phyloP scores from a whole-genome alignment of 2,797 vertebrate species.

The Centropyge bicolor region DNA sequence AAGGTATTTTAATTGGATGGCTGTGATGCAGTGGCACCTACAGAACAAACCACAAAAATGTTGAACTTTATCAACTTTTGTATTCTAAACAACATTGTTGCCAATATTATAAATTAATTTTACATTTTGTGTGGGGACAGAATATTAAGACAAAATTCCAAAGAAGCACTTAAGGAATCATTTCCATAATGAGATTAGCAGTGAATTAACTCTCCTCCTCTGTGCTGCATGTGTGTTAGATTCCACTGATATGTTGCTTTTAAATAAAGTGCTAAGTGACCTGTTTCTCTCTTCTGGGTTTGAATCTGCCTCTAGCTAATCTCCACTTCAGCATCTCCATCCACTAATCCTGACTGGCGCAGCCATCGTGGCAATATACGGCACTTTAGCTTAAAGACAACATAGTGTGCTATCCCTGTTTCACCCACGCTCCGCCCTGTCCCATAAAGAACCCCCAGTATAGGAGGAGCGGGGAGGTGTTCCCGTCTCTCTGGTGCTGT shows the following conservation, averaged over 20 bases:
- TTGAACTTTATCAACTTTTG: not conserved
- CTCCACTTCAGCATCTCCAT: slow-evolving; percentile 70
- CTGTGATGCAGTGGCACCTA: not conserved
- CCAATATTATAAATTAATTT: not conserved
- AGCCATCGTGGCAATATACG: slow-evolving; percentile 57
- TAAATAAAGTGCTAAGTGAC: slow-evolving; percentile 71
- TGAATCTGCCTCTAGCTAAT: slow-evolving; percentile 69
- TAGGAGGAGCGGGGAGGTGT: slow-evolving; percentile 61
- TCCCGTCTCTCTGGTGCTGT: slow-evolving; percentile 67
- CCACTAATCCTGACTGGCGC: slow-evolving; percentile 63
- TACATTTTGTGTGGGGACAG: not conserved
- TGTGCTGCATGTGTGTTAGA: slow-evolving; percentile 17
- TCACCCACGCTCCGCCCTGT: slow-evolving; percentile 60
- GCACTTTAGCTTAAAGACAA: slow-evolving; percentile 67
- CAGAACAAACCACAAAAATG: not conserved
- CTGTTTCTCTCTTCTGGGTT: slow-evolving; percentile 65
- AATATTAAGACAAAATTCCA: slow-evolving; percentile 23
- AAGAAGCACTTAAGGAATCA: slow-evolving; percentile 23
- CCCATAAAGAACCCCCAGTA: slow-evolving; percentile 58
- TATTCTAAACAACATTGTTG: not conserved
- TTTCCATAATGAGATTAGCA: slow-evolving; percentile 29
- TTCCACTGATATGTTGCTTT: slow-evolving; percentile 50
- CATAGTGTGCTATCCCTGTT: slow-evolving; percentile 42
- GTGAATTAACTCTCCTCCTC: slow-evolving; percentile 27
- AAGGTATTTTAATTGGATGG: not conserved